Evolutionary conservation across 2,113 vertebrate genomes (phyloP).

Genomic region (Nesospiza acunhae): DNA sequence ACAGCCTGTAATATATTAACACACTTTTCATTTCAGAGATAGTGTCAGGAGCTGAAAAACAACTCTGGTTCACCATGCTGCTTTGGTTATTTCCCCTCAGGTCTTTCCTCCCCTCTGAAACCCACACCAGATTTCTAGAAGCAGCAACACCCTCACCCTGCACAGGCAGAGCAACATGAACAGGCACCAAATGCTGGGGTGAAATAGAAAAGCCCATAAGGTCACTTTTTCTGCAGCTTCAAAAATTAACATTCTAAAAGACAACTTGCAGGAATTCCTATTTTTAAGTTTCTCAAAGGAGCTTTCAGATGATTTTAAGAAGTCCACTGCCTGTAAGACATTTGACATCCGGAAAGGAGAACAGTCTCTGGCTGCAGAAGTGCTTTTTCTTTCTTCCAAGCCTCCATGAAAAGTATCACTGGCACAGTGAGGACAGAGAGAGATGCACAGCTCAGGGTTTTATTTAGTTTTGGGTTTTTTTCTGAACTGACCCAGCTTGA

Average conservation of each 20-base stretch:
- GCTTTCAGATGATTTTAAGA: not conserved
- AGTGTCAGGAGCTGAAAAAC: constrained; percentile 3
- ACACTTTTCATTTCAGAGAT: constrained; percentile 28
- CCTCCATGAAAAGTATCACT: not conserved
- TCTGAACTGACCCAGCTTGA: not conserved
- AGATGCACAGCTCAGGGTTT: not conserved
- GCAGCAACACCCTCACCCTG: not conserved
- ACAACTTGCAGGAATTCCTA: not conserved
- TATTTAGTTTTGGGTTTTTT: not conserved
- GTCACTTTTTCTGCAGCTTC: not conserved
- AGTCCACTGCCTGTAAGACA: not conserved
- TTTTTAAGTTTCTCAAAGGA: constrained; percentile 35
- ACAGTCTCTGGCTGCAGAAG: not conserved
- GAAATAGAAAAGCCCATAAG: not conserved
- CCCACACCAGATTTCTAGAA: not conserved
- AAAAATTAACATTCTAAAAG: constrained; percentile 1
- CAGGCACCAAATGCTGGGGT: not conserved
- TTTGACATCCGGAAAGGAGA: not conserved
- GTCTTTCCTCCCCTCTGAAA: not conserved
- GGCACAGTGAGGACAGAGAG: not conserved
- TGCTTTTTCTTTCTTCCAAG: not conserved
- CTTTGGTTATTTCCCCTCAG: not conserved
- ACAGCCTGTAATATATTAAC: constrained; percentile 4
- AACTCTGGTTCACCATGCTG: not conserved
- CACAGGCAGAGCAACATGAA: not conserved